Evolutionary conservation across 2,797 vertebrate genomes (phyloP).

Genomic region (Gallinago stenura): DNA sequence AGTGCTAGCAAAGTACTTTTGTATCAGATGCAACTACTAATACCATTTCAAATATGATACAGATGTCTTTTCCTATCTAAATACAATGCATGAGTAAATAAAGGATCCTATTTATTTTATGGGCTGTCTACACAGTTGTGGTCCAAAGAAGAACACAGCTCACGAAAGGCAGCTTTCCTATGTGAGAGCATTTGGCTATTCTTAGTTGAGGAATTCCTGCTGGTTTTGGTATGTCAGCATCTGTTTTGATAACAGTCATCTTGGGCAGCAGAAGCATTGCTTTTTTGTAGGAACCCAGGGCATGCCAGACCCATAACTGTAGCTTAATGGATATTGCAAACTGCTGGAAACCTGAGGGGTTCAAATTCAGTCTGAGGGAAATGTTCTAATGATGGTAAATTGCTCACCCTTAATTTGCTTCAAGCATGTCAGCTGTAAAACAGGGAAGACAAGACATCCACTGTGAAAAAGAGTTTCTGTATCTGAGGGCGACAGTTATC

Average conservation of each 20-base stretch:
- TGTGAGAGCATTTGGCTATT: background rate
- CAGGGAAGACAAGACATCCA: background rate
- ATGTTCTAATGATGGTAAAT: background rate
- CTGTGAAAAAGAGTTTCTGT: background rate
- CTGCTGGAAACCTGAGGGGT: background rate
- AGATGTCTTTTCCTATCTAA: background rate
- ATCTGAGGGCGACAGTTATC: background rate
- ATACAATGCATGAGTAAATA: background rate
- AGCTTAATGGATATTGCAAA: background rate
- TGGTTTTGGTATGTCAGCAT: slow-evolving; percentile 10
- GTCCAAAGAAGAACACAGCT: background rate
- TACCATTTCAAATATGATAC: background rate
- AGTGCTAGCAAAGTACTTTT: background rate
- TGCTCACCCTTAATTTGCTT: slow-evolving; percentile 1
- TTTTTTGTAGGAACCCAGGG: background rate
- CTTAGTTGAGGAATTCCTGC: slow-evolving; percentile 23
- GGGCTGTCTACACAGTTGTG: rapidly evolving
- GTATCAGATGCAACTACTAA: background rate
- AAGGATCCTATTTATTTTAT: background rate
- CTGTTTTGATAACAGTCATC: slow-evolving; percentile 15
- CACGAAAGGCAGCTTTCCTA: background rate
- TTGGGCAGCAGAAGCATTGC: background rate
- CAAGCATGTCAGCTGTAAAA: background rate
- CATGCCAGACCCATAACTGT: background rate
- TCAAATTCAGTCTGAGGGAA: background rate